Evolutionary conservation across 2,797 vertebrate species (phyloP).

Genomic region (Notolabrus celidotus): DNA sequence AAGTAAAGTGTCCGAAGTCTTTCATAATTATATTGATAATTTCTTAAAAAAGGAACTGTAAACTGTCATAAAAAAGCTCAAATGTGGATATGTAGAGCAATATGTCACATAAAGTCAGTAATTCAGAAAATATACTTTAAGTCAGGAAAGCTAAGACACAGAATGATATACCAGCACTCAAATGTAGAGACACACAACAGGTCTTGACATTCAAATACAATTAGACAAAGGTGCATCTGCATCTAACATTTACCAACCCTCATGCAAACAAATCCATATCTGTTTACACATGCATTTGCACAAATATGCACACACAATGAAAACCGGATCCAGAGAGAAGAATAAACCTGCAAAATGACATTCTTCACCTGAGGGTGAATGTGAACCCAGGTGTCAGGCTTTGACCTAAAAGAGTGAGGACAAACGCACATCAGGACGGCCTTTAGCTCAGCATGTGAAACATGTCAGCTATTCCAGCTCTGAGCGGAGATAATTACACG

Average conservation of each 20-base stretch:
- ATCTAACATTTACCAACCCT: background rate
- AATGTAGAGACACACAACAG: background rate
- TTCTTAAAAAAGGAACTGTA: too few relatives aligned
- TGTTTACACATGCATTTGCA: background rate
- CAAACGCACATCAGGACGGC: background rate
- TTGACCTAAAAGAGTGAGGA: background rate
- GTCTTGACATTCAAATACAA: background rate
- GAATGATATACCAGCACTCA: background rate
- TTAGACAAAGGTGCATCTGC: background rate
- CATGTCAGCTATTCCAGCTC: slow-evolving; percentile 14
- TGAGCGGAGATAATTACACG: slow-evolving; percentile 39
- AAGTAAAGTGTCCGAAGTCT: background rate
- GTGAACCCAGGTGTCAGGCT: background rate
- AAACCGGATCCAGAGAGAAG: slow-evolving; percentile 1
- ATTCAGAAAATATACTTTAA: background rate
- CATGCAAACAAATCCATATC: background rate
- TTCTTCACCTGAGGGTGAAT: slow-evolving; percentile 7
- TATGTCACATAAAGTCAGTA: background rate
- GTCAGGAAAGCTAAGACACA: background rate
- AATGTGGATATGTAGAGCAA: background rate
- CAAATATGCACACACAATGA: background rate
- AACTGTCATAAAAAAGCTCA: too few relatives aligned
- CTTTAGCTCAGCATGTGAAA: slow-evolving; percentile 6
- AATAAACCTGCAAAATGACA: slow-evolving; percentile 18
- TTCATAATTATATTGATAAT: too few relatives aligned